These are phyloP conservation scores for Corythornis leucogaster DNA, from an alignment of 2,797 vertebrate species.

Conservation along the genomic window DNA sequence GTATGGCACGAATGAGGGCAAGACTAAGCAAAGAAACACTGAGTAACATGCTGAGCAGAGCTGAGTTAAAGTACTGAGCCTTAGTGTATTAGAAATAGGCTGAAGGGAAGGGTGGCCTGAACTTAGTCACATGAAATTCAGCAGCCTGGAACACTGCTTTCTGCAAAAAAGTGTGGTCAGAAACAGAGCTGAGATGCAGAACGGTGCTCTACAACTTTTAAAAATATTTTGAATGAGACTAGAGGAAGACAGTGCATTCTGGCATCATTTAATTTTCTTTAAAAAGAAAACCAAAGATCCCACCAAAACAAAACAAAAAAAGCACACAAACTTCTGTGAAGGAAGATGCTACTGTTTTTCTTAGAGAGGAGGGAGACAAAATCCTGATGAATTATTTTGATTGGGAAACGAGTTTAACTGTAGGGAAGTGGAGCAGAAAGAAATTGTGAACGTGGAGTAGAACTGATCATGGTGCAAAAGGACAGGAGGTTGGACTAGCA, in stretches of 20 bases:
- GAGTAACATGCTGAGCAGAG: not conserved
- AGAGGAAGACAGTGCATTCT: not conserved
- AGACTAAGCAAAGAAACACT: not conserved
- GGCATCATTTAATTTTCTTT: not conserved
- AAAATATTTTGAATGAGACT: not conserved
- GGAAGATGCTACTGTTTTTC: not conserved
- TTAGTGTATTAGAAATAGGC: not conserved
- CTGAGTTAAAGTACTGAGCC: not conserved
- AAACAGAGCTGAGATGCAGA: not conserved
- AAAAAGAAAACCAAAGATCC: not conserved
- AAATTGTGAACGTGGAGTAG: not conserved
- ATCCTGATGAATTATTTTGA: not conserved
- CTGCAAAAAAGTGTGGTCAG: not conserved
- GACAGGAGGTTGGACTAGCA: not conserved
- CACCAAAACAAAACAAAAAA: accelerated
- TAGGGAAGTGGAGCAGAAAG: not conserved
- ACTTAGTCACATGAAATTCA: not conserved
- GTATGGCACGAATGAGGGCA: accelerated
- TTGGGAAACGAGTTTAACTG: not conserved
- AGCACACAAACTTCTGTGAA: not conserved
- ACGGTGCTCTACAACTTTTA: not conserved
- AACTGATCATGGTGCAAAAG: not conserved
- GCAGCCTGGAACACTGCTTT: not conserved
- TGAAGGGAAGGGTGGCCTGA: not conserved
- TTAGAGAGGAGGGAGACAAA: not conserved